phyloP scores from a whole-genome alignment of 2,888 invertebrate genomes.

The Merodon equestris region DNA sequence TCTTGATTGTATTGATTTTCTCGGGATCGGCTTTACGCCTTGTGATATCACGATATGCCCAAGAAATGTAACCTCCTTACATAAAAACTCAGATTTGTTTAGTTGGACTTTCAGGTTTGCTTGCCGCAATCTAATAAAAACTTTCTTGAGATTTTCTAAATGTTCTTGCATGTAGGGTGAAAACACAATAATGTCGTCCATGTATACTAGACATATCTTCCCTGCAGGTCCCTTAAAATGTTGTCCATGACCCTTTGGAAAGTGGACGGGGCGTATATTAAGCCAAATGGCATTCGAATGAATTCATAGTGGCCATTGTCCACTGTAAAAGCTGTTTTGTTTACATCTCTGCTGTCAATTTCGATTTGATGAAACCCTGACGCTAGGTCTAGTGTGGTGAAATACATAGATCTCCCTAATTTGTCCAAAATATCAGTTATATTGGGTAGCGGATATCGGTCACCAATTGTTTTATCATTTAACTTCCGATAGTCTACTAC shows the following conservation, averaged over 20 bases:
- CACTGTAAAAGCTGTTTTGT: slow-evolving; percentile 28
- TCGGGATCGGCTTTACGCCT: slow-evolving; percentile 70
- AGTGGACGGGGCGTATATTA: slow-evolving; percentile 14
- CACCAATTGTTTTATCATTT: slow-evolving; percentile 54
- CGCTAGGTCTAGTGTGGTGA: slow-evolving; percentile 18
- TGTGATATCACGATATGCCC: slow-evolving; percentile 71
- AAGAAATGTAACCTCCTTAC: slow-evolving; percentile 71
- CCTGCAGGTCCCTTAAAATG: neutral
- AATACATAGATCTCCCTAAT: slow-evolving; percentile 16
- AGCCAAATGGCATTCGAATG: slow-evolving; percentile 26
- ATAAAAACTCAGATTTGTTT: slow-evolving; percentile 68
- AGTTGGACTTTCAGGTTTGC: slow-evolving; percentile 13
- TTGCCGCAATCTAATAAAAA: neutral
- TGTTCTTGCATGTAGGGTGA: slow-evolving; percentile 1
- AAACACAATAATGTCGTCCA: slow-evolving; percentile 8
- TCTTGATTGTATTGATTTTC: slow-evolving; percentile 58
- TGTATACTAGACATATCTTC: slow-evolving; percentile 1
- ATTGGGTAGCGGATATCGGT: slow-evolving; percentile 32
- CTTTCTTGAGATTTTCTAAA: slow-evolving; percentile 1
- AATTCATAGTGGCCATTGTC: slow-evolving; percentile 19
- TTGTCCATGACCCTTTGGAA: slow-evolving; percentile 20
- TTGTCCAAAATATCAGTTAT: slow-evolving; percentile 22
- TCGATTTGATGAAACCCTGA: slow-evolving; percentile 52
- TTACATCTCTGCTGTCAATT: slow-evolving; percentile 11
- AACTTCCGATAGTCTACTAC: slow-evolving; percentile 27